These are phyloP conservation scores for Sapayoa aenigma DNA, from an alignment of 2,113 vertebrate genomes.

Conservation along the genomic window DNA sequence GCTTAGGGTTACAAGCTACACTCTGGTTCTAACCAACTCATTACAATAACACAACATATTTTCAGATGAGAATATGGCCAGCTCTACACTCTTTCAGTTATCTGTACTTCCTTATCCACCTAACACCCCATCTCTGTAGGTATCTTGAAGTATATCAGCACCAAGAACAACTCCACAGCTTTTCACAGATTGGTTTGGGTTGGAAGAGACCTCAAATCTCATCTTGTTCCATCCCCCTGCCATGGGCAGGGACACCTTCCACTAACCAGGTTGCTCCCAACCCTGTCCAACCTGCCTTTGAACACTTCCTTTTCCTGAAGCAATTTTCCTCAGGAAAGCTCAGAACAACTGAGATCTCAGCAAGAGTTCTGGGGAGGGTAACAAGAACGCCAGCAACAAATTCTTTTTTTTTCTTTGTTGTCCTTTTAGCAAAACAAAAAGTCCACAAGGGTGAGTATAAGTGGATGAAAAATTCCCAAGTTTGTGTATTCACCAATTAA, in stretches of 20 bases:
- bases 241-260: neutral
- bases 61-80: neutral
- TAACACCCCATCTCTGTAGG: neutral
- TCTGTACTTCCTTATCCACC: neutral
- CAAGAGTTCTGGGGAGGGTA: neutral
- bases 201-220: neutral
- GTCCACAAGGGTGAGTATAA: neutral
- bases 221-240: neutral
- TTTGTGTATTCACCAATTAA: slow-evolving; percentile 17
- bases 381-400: neutral
- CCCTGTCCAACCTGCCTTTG: accelerated
- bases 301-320: neutral
- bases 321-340: neutral
- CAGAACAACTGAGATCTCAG: neutral
- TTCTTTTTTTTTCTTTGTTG: accelerated
- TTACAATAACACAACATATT: neutral
- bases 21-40: neutral
- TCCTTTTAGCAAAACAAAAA: neutral
- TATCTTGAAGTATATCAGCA: neutral
- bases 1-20: neutral
- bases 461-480: neutral
- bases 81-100: accelerated
- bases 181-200: neutral
- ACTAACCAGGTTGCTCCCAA: neutral
- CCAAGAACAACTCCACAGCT: neutral